phyloP scores from a whole-genome alignment of 2,797 vertebrate genomes.

The Zenarchopterus dispar region DNA sequence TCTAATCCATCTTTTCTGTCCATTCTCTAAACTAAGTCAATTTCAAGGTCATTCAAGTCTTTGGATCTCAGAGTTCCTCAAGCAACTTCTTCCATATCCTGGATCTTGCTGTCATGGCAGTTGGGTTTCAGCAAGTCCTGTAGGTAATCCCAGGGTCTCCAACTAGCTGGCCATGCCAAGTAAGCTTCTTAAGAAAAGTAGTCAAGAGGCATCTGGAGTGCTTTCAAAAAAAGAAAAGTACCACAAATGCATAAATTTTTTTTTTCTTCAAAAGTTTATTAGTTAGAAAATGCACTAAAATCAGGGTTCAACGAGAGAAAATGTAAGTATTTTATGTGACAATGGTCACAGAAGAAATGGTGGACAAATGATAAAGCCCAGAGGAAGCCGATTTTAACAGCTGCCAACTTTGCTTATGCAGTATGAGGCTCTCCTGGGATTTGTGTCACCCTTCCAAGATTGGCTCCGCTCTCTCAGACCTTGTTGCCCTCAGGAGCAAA shows the following conservation, averaged over 20 bases:
- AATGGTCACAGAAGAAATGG: constrained; percentile 12
- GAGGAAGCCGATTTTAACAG: constrained; percentile 62
- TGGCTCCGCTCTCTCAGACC: constrained; percentile 62
- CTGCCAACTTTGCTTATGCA: constrained; percentile 67
- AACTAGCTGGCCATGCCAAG: no score
- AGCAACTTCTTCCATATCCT: not conserved
- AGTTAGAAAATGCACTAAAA: not conserved
- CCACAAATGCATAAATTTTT: not conserved
- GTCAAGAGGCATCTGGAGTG: no score
- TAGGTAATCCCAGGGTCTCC: no score
- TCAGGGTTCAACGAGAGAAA: constrained; percentile 9
- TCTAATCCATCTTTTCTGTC: not conserved
- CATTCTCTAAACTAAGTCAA: no score
- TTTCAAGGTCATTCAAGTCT: no score
- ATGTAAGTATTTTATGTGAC: constrained; percentile 26
- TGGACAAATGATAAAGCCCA: constrained; percentile 35
- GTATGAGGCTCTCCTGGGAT: constrained; percentile 54
- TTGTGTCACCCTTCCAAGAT: constrained; percentile 60
- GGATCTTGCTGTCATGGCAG: not conserved
- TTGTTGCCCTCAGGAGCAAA: constrained; percentile 51
- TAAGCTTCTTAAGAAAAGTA: no score
- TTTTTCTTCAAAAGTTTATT: not conserved
- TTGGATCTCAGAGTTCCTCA: not conserved
- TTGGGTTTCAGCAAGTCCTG: not conserved
- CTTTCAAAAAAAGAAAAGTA: not conserved